Conservation (phyloP, 1,140 invertebrate species). For the Drosophila miranda region DNA sequence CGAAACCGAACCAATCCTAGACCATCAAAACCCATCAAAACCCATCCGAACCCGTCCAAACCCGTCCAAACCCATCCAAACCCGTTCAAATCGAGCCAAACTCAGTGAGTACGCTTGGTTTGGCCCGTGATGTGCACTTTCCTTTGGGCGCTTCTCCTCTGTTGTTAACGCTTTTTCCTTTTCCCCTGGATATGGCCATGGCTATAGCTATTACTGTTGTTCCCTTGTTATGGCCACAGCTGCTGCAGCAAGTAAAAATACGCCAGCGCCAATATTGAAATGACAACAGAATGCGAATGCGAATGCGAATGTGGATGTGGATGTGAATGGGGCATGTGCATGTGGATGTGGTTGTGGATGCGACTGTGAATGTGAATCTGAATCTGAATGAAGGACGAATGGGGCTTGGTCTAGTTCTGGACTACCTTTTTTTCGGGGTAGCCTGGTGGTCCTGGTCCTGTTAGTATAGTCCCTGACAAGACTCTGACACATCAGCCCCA, state of each 20-base stretch:
- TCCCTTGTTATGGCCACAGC: conserved; percentile 66
- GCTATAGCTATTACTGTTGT: conserved; percentile 33
- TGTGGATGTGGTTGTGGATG: conserved; percentile 20
- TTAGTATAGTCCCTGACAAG: neutral
- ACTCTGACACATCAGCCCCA: conserved; percentile 1
- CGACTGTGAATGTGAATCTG: neutral
- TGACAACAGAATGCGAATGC: conserved; percentile 67
- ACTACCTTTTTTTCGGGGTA: too few species aligned
- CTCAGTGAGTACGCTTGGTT: conserved; percentile 64
- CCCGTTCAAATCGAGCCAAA: conserved; percentile 50
- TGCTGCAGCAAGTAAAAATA: conserved; percentile 76
- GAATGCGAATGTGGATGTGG: conserved; percentile 22
- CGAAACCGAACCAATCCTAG: conserved; percentile 26
- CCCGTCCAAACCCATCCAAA: conserved; percentile 38
- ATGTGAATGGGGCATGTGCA: conserved; percentile 3
- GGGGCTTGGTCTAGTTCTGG: conserved; percentile 9
- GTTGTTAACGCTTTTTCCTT: conserved; percentile 22
- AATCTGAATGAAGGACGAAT: conserved; percentile 12
- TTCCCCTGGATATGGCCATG: neutral
- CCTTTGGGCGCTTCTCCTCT: conserved; percentile 25
- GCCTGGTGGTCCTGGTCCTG: too few species aligned
- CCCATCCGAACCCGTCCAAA: conserved; percentile 37
- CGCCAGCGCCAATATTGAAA: conserved; percentile 76
- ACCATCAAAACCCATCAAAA: conserved; percentile 31
- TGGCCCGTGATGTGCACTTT: conserved; percentile 43